Conservation (phyloP, 2,113 vertebrate species). For the Eidolon helvum region DNA sequence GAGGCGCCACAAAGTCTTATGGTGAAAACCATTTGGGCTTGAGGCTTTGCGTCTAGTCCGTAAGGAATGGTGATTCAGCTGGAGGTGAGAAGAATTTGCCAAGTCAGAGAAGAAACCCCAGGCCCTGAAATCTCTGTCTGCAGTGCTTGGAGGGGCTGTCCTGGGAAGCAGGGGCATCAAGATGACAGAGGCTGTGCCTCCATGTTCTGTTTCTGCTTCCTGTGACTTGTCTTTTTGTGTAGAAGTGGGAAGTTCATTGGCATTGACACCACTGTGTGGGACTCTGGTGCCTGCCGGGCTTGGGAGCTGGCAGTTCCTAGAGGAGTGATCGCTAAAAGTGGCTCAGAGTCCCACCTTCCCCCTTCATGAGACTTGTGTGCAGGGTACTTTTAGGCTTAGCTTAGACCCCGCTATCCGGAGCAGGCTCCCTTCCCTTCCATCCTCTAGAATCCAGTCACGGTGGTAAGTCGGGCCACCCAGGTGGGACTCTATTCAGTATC, state of each 20-base stretch:
- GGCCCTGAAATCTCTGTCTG: not conserved
- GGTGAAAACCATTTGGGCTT: not conserved
- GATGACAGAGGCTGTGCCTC: not conserved
- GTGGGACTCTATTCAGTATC: not conserved
- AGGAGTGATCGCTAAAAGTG: not conserved
- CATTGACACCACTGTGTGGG: not conserved
- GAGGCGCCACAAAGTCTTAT: not conserved
- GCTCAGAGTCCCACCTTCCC: not conserved
- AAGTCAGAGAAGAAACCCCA: not conserved
- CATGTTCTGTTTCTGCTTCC: not conserved
- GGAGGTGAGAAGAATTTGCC: not conserved
- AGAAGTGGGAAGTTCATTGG: not conserved
- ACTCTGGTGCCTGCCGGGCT: not conserved
- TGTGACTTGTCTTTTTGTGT: not conserved
- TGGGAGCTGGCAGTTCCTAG: not conserved
- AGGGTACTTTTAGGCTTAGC: not conserved
- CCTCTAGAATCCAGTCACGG: not conserved
- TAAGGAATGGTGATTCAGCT: not conserved
- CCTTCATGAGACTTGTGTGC: not conserved
- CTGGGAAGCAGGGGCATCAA: not conserved
- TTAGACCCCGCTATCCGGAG: not conserved
- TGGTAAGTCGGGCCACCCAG: not conserved
- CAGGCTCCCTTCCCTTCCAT: not conserved
- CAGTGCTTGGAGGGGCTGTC: not conserved
- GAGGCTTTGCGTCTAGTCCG: not conserved